Evolutionary conservation across 2,113 vertebrate species (phyloP).

Genomic region (Monarcha castaneiventris): DNA sequence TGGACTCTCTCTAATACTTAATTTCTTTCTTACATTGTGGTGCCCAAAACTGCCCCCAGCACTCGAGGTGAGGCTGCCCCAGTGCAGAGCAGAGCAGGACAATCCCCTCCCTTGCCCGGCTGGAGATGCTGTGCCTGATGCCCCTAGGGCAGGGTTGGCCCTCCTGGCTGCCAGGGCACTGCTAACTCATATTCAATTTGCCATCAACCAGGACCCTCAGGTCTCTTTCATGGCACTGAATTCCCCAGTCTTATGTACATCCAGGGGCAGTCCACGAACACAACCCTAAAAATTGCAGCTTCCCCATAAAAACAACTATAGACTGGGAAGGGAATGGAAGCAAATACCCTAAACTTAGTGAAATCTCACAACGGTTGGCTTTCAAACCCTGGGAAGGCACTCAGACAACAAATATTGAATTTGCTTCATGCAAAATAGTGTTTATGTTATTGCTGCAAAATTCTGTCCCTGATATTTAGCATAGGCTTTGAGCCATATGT

Average conservation of each 20-base stretch:
- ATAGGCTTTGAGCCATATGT: constrained; percentile 50
- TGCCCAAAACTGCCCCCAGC: neutral
- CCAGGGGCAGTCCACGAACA: neutral
- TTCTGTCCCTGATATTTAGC: neutral
- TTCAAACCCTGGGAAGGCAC: neutral
- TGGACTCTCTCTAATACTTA: accelerated
- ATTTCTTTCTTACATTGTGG: too few relatives aligned
- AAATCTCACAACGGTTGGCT: neutral
- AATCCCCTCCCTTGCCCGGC: accelerated
- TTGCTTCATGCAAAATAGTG: neutral
- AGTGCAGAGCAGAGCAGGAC: accelerated
- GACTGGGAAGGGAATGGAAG: neutral
- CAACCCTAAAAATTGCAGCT: neutral
- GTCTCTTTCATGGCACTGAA: neutral
- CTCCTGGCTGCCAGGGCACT: neutral
- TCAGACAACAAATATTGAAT: neutral
- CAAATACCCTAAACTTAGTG: neutral
- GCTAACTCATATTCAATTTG: neutral
- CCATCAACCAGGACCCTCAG: accelerated
- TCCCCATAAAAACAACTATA: neutral
- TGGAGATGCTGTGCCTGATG: neutral
- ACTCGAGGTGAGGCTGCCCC: accelerated
- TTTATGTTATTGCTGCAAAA: neutral
- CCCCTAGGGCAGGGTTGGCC: accelerated
- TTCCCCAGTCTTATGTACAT: neutral